These are phyloP conservation scores for Dione vanillae DNA, from an alignment of 2,888 invertebrate genomes.

Conservation along the genomic window DNA sequence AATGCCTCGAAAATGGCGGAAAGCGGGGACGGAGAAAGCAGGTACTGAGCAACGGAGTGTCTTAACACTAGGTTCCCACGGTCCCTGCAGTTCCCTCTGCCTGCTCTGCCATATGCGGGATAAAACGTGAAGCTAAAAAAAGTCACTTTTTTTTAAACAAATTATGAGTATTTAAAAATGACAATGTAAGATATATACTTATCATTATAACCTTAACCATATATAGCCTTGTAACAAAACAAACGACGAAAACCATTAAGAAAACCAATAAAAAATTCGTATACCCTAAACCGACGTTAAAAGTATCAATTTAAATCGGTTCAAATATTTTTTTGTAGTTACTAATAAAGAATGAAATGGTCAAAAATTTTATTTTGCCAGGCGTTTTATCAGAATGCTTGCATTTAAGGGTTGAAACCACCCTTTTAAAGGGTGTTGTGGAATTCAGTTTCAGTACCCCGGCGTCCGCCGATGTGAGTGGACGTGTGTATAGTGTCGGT, in stretches of 20 bases:
- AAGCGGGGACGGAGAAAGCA: no score
- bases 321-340: background rate
- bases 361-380: background rate
- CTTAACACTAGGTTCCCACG: no score
- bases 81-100: background rate
- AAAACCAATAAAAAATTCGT: conserved; percentile 11
- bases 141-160: no score
- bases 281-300: background rate
- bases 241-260: background rate
- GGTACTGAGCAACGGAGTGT: no score
- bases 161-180: no score
- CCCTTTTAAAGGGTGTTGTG: conserved; percentile 39
- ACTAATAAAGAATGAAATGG: background rate
- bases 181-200: background rate
- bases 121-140: background rate
- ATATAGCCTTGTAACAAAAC: background rate
- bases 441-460: conserved; percentile 65
- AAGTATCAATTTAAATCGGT: background rate
- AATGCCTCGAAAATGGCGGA: no score
- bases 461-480: conserved; percentile 65
- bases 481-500: conserved; percentile 58
- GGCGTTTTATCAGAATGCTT: conserved; percentile 2
- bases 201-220: background rate
- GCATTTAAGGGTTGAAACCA: conserved; percentile 32
- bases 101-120: background rate